Conservation (phyloP, 2,113 vertebrate genomes). For the Corydoras maculifer region DNA sequence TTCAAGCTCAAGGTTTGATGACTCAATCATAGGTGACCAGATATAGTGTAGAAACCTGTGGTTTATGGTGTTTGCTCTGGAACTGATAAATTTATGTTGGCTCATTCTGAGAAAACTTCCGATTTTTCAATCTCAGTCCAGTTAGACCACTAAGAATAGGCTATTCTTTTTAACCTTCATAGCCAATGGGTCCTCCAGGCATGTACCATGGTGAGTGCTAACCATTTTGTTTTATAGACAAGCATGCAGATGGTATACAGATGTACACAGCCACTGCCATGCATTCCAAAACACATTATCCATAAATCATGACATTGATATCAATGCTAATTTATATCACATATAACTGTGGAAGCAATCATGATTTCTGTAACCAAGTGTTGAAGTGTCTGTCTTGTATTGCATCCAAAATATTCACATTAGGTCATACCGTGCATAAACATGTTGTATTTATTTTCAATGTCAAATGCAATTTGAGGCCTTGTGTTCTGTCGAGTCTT, state of each 20-base stretch:
- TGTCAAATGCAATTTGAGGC: conserved; percentile 19
- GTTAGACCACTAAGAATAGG: conserved; percentile 10
- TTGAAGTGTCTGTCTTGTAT: conserved; percentile 26
- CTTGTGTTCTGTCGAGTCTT: conserved; percentile 9
- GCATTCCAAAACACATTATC: conserved; percentile 52
- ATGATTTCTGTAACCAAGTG: conserved; percentile 27
- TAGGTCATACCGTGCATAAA: conserved; percentile 15
- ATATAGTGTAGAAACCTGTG: not conserved
- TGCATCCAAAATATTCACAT: conserved; percentile 8
- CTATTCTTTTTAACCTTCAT: conserved; percentile 33
- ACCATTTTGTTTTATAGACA: conserved; percentile 41
- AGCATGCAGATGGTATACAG: conserved; percentile 57
- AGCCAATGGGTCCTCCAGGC: conserved; percentile 16
- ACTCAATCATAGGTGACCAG: too few relatives aligned
- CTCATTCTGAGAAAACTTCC: conserved; percentile 20
- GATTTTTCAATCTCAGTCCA: conserved; percentile 25
- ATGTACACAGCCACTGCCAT: conserved; percentile 49
- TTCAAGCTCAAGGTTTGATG: too few relatives aligned
- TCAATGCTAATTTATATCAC: conserved; percentile 53
- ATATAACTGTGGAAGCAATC: conserved; percentile 20
- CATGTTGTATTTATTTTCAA: conserved; percentile 7
- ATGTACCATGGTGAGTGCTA: conserved; percentile 14
- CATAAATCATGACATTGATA: conserved; percentile 55
- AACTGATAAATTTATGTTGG: conserved; percentile 36
- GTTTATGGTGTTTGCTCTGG: conserved; percentile 24